Conservation (phyloP, 2,888 invertebrate species). For the Drosophila ochracea region DNA sequence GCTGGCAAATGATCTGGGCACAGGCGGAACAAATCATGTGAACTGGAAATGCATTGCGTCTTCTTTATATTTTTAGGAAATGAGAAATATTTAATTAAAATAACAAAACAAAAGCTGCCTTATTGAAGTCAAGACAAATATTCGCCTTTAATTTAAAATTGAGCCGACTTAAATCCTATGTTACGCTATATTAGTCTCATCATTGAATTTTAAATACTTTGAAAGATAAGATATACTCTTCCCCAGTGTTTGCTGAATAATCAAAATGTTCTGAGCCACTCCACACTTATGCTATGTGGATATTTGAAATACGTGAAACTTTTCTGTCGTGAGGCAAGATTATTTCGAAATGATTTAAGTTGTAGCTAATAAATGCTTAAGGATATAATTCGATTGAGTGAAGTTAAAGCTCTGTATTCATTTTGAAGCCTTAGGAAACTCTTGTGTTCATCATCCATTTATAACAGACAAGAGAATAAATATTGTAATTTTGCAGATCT, state of each 20-base stretch:
- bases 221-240: background rate
- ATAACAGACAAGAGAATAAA: slow-evolving; percentile 9
- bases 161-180: background rate
- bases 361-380: background rate
- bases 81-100: slow-evolving; percentile 6
- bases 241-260: no score
- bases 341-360: background rate
- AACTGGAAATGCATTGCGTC: slow-evolving; percentile 11
- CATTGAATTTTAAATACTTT: background rate
- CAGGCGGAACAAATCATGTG: slow-evolving; percentile 2
- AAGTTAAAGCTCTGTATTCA: background rate
- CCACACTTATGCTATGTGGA: background rate
- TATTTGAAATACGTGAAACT: background rate
- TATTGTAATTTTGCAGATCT: slow-evolving; percentile 20
- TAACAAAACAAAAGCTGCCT: background rate
- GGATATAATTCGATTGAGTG: background rate
- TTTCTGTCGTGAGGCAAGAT: background rate
- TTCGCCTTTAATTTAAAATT: background rate
- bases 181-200: background rate
- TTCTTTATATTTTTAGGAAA: background rate
- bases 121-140: background rate
- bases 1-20: slow-evolving; percentile 30
- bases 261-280: background rate
- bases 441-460: background rate
- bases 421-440: no score